A percentile compares a stretch with the other conserved stretches of the same genome.
These are phyloP conservation scores for Dasysyrphus tricinctus DNA, from an alignment of 2,888 invertebrate genomes.

Conservation along the genomic window DNA sequence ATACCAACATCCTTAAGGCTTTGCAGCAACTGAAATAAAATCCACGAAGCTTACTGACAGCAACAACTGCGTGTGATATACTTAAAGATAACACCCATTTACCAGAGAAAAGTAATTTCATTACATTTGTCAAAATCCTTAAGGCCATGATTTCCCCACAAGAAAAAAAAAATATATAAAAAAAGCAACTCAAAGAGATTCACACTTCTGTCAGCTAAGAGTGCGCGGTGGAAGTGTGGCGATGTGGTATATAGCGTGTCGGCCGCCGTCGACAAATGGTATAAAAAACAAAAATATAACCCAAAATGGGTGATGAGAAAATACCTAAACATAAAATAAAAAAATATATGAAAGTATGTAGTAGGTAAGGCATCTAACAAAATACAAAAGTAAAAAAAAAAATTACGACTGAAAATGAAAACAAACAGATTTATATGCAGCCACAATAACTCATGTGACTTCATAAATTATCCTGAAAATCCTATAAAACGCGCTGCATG, in stretches of 20 bases:
- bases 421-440: constrained; percentile 73
- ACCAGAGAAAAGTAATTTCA: constrained; percentile 61
- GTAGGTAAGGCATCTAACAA: too few relatives aligned
- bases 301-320: constrained; percentile 18
- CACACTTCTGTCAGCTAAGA: constrained; percentile 1
- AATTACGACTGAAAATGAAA: constrained; percentile 52
- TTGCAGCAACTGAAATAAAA: constrained; percentile 24
- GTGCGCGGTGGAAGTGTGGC: background rate
- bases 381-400: constrained; percentile 6
- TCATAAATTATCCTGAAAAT: constrained; percentile 69
- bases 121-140: constrained; percentile 66
- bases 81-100: constrained; percentile 32
- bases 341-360: too few relatives aligned
- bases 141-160: constrained; percentile 46
- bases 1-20: background rate
- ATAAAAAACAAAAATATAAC: constrained; percentile 28
- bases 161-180: constrained; percentile 5
- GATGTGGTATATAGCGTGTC: background rate
- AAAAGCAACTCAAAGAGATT: constrained; percentile 19
- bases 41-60: constrained; percentile 28
- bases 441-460: constrained; percentile 72
- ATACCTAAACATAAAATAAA: background rate
- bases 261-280: background rate
- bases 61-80: constrained; percentile 24
- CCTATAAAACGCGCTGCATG: constrained; percentile 57